These are phyloP conservation scores for Sminthurinus aureus DNA, from an alignment of 2,888 invertebrate genomes.

Conservation along the genomic window DNA sequence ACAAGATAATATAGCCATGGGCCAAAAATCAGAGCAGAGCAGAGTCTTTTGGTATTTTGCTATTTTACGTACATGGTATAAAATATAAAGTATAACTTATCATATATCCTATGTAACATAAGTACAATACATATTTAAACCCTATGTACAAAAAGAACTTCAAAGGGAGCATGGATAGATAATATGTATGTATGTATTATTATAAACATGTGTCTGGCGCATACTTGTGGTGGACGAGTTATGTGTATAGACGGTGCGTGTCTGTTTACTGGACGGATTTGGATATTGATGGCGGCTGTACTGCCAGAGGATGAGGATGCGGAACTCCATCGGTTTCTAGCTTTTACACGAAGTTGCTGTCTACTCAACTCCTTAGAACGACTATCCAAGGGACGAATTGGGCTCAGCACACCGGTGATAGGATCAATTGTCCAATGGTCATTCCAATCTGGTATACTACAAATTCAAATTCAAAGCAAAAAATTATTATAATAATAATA, in stretches of 20 bases:
- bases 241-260: slow-evolving; percentile 85
- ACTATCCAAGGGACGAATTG: slow-evolving; percentile 79
- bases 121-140: neutral
- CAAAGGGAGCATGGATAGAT: neutral
- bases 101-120: neutral
- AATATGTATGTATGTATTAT: neutral
- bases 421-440: slow-evolving; percentile 93
- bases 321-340: slow-evolving; percentile 58
- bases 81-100: neutral
- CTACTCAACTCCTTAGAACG: slow-evolving; percentile 28
- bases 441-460: slow-evolving; percentile 76
- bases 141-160: neutral
- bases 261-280: slow-evolving; percentile 83
- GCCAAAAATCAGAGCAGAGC: too few relatives aligned
- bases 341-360: slow-evolving; percentile 54
- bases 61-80: neutral
- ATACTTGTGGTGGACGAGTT: slow-evolving; percentile 79
- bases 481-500: slow-evolving; percentile 22
- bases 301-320: slow-evolving; percentile 68
- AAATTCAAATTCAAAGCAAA: slow-evolving; percentile 25
- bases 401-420: slow-evolving; percentile 84
- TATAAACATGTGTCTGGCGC: neutral
- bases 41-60: too few relatives aligned
- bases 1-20: too few relatives aligned
- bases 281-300: slow-evolving; percentile 75